Evolutionary conservation across 2,113 vertebrate species (phyloP).

Genomic region (Chiloscyllium plagiosum): DNA sequence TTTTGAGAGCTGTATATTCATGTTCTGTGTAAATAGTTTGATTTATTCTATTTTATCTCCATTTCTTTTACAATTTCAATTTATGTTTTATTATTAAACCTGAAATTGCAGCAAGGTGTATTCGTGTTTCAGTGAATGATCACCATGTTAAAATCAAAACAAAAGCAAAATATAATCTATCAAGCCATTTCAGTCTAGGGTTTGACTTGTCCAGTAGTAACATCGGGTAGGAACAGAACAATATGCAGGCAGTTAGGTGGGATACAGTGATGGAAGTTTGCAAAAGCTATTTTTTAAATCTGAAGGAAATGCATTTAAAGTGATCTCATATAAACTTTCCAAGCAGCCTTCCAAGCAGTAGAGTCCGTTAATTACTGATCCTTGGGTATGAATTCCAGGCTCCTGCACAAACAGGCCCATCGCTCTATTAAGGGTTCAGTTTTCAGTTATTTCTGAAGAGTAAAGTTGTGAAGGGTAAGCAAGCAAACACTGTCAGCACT

Average conservation of each 20-base stretch:
- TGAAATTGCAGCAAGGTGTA: too few species aligned
- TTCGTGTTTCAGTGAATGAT: too few species aligned
- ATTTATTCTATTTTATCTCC: too few species aligned
- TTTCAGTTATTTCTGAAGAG: background rate
- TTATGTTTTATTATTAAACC: too few species aligned
- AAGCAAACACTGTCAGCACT: background rate
- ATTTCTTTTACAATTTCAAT: too few species aligned
- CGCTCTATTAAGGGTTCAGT: background rate
- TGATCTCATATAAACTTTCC: background rate
- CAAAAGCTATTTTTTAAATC: background rate
- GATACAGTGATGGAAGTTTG: background rate
- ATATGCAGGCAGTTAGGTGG: background rate
- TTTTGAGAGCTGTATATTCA: too few species aligned
- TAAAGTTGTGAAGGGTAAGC: background rate
- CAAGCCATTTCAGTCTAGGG: too few species aligned
- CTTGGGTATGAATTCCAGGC: background rate
- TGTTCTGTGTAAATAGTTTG: too few species aligned
- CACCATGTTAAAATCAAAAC: too few species aligned
- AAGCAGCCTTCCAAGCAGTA: background rate
- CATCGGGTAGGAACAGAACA: background rate
- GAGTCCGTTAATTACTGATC: background rate
- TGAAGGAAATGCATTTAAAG: background rate
- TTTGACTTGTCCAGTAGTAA: too few species aligned
- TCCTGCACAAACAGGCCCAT: background rate
- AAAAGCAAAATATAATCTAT: too few species aligned